A percentile compares a stretch with the other conserved stretches of the same genome.
Evolutionary conservation across 2,888 invertebrate species (phyloP).

Genomic region (Cantharis lateralis): DNA sequence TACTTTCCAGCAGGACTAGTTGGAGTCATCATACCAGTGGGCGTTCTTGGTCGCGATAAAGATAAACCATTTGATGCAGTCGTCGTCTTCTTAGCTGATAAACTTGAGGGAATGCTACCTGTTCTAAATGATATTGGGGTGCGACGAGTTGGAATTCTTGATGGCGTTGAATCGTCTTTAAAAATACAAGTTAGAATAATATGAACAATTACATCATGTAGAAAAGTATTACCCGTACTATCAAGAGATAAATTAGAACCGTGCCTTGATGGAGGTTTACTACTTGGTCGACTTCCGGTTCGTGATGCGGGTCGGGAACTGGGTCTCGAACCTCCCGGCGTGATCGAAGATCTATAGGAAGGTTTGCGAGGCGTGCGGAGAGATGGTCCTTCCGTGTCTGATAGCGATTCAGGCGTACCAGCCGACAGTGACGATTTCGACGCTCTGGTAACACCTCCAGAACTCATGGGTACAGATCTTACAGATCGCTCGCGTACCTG

Average conservation of each 20-base stretch:
- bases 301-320: slow-evolving; percentile 83
- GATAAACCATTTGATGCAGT: slow-evolving; percentile 59
- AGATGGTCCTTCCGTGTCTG: slow-evolving; percentile 81
- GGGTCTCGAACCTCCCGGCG: slow-evolving; percentile 75
- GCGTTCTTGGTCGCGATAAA: slow-evolving; percentile 70
- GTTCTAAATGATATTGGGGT: slow-evolving; percentile 60
- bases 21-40: slow-evolving; percentile 77
- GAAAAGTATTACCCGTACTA: slow-evolving; percentile 70
- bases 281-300: slow-evolving; percentile 83
- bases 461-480: slow-evolving; percentile 86
- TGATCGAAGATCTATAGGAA: slow-evolving; percentile 70
- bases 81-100: slow-evolving; percentile 63
- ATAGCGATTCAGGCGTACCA: slow-evolving; percentile 87
- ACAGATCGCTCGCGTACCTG: slow-evolving; percentile 93
- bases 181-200: slow-evolving; percentile 1
- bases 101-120: slow-evolving; percentile 54
- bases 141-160: slow-evolving; percentile 80
- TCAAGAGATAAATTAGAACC: slow-evolving; percentile 91
- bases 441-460: slow-evolving; percentile 74
- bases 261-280: slow-evolving; percentile 91
- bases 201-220: neutral
- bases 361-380: slow-evolving; percentile 70
- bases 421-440: slow-evolving; percentile 81
- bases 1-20: slow-evolving; percentile 76
- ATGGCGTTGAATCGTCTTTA: slow-evolving; percentile 77